phyloP scores from a whole-genome alignment of 2,797 vertebrate species.

The Epinephelus awoara region DNA sequence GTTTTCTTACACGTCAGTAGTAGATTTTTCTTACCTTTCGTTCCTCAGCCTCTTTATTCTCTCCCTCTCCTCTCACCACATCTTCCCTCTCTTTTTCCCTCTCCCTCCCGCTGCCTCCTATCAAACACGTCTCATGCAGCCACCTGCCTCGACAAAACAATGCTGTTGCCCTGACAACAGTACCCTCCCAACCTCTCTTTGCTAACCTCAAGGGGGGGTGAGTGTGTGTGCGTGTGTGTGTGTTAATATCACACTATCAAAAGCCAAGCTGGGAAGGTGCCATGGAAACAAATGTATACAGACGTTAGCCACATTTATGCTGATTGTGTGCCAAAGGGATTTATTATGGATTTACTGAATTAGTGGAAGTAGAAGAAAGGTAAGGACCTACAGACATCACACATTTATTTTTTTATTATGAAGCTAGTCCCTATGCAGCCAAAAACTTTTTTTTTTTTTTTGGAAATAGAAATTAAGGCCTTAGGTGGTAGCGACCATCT shows the following conservation, averaged over 20 bases:
- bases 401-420: background rate
- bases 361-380: background rate
- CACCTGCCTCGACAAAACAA: conserved; percentile 80
- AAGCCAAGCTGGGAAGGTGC: conserved; percentile 42
- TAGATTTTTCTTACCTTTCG: conserved; percentile 40
- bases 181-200: conserved; percentile 67
- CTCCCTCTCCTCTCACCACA: conserved; percentile 32
- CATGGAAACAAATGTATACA: conserved; percentile 61
- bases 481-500: background rate
- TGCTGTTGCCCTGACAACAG: conserved; percentile 71
- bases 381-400: background rate
- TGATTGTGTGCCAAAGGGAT: background rate
- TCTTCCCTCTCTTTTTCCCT: conserved; percentile 66
- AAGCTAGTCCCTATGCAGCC: background rate
- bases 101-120: conserved; percentile 34
- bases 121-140: conserved; percentile 65
- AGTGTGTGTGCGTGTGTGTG: conserved; percentile 5
- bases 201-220: conserved; percentile 46
- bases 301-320: background rate
- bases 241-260: conserved; percentile 63
- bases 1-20: background rate
- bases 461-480: background rate
- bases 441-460: background rate
- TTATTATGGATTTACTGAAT: background rate
- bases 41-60: conserved; percentile 9